These are phyloP conservation scores for Siniperca undulata DNA, from an alignment of 2,797 vertebrate genomes.

Conservation along the genomic window DNA sequence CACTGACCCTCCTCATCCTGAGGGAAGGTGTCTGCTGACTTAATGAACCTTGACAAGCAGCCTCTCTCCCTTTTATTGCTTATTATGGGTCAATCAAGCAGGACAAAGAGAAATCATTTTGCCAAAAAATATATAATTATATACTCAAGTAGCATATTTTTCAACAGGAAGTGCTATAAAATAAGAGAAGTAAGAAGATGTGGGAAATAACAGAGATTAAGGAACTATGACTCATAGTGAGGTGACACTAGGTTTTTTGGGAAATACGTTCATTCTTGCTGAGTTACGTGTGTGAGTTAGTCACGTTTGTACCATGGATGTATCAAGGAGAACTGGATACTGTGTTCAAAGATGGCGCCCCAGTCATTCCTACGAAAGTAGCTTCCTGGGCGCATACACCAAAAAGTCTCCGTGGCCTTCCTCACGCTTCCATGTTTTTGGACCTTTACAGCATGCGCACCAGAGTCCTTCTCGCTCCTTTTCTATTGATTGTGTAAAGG, in stretches of 20 bases:
- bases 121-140: background rate
- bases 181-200: background rate
- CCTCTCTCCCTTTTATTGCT: conserved; percentile 46
- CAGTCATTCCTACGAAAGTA: background rate
- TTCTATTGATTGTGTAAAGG: background rate
- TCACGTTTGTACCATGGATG: background rate
- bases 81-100: conserved; percentile 62
- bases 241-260: background rate
- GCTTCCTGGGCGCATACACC: background rate
- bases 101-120: conserved; percentile 21
- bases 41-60: conserved; percentile 69
- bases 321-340: background rate
- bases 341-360: background rate
- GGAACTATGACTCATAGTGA: conserved; percentile 18
- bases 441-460: background rate
- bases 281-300: background rate
- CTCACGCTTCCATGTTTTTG: background rate
- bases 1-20: conserved; percentile 54
- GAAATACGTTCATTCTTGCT: background rate
- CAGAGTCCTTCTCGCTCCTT: background rate
- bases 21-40: conserved; percentile 67
- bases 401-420: background rate
- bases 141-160: background rate
- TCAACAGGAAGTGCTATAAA: conserved; percentile 3
- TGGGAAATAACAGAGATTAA: background rate